phyloP scores from a whole-genome alignment of 2,797 vertebrate genomes.

The Mus minutoides region DNA sequence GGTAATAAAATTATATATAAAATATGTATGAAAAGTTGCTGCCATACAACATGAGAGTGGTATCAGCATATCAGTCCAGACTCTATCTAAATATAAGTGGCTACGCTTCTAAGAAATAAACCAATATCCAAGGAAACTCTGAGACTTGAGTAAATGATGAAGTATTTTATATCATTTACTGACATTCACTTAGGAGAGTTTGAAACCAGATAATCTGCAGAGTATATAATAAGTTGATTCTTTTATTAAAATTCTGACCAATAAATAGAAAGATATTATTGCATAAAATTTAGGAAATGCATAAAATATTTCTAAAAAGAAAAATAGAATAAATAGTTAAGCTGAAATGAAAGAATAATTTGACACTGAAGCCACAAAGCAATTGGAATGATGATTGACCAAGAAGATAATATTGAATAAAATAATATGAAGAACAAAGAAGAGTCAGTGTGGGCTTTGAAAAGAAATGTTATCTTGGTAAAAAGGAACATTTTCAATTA shows the following conservation, averaged over 20 bases:
- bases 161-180: not conserved
- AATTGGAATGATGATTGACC: not conserved
- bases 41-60: not conserved
- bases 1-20: not conserved
- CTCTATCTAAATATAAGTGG: not conserved
- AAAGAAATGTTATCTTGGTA: not conserved
- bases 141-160: not conserved
- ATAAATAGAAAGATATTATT: not conserved
- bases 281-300: not conserved
- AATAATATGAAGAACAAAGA: not conserved
- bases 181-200: not conserved
- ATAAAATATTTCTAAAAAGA: not conserved
- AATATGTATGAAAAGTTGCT: not conserved
- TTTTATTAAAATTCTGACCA: slow-evolving; percentile 22
- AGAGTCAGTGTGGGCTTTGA: not conserved
- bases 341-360: not conserved
- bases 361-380: slow-evolving; percentile 7
- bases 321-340: slow-evolving; percentile 15
- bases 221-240: not conserved
- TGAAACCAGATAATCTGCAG: not conserved
- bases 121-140: not conserved
- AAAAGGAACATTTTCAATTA: slow-evolving; percentile 30
- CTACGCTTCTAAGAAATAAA: not conserved
- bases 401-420: slow-evolving; percentile 35
- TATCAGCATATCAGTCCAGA: not conserved